Evolutionary conservation across 2,888 invertebrate species (phyloP), one percentile per base, ranked within the genome.

Genomic region (Ceraclea dissimilis): DNA sequence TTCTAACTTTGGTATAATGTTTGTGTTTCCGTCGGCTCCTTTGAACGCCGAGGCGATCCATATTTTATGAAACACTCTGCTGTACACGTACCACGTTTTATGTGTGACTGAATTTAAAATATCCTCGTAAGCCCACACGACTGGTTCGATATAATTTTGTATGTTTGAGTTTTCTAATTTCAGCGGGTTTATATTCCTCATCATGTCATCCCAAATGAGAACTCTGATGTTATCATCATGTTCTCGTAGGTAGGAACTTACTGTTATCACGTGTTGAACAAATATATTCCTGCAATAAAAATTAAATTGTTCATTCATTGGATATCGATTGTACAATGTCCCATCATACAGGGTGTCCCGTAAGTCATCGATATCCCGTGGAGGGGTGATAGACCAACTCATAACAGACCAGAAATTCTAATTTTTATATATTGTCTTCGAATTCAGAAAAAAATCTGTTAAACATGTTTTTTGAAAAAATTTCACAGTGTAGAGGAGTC

Each of bases 1-100:
- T 2, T 71, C 72, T 2, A 83, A 70, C 58, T 81, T 73, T 0
- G 84, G 82, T 1, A 81, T 67, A 18, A 75, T 75, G 54, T 77
- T 72, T 2, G 70, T 70, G 0, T 67, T 67, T 1, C 80, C 80
- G 48, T 83, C 83, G 1, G 85, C 85, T 0, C 92, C 93, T 75
- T 93, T 93, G 66, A 85, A 93, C 0, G 93, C 91, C 58, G 89
- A 85, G 0, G 90, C 91, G 46, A 87, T 78, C 90, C 92, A 92
- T 19, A 91, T 73, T 34, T 79, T 78, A 1, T 78, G 72, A 69
- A 92, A 93, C 10, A 81, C 71, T 4, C 70, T 64, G 0, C 77
- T 68, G 63, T 85, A 84, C 62, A 74, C 78, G 49, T 79, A 75
- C 82, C 80, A 80, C 20, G 80, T 63, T 52, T 50, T 68, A 62